Base-by-base conservation (phyloP, 2,888 invertebrate genomes). In the Drosophila neutralis region DNA sequence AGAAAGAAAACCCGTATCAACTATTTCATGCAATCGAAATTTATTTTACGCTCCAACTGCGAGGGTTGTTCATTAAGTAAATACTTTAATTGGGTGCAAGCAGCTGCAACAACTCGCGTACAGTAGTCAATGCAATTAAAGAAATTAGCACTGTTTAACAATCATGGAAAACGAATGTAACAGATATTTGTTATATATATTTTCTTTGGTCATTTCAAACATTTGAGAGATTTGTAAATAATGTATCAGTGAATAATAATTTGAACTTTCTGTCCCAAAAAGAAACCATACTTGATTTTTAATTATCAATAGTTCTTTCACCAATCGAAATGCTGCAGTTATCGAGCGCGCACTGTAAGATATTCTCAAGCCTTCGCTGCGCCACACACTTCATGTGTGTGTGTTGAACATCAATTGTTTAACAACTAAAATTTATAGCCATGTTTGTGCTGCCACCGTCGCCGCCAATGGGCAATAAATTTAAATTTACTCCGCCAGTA, bases 401-500 rank as follows among this genome's bases (percentile, higher is more conserved):
- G 36, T 27, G 56, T 38, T 29, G 40, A 68, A 68, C 68, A 73
- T 78, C 84, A 82, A 89, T 89, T 85, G 89, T 80, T 89, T 73
- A 76, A 75, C 65, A 71, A 73, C 58, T 51, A n/a, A 58, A 78
- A 85, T 86, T 87, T 89, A 86, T 86, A 48, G 82, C 69, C 74
- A 76, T 86, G 89, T 86, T 86, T 86, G 87, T 84, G 77, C 62
- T 48, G 45, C 45, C 45, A 45, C 13, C 18, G 10, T 36, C 66
- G 71, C 53, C 66, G 64, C 78, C 68, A 73, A 68, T 51, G 85
- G 72, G 67, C 87, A 64, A 86, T 86, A 89, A 86, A 86, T 86
- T 89, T 74, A 73, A 87, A 80, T 82, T 78, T 76, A 65, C 49
- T 33, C 36, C 13, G 51, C 42, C 61, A 53, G 62, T 35, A 59